Base-by-base conservation (phyloP, 2,888 invertebrate genomes). In the Linnaemya tessellans region DNA sequence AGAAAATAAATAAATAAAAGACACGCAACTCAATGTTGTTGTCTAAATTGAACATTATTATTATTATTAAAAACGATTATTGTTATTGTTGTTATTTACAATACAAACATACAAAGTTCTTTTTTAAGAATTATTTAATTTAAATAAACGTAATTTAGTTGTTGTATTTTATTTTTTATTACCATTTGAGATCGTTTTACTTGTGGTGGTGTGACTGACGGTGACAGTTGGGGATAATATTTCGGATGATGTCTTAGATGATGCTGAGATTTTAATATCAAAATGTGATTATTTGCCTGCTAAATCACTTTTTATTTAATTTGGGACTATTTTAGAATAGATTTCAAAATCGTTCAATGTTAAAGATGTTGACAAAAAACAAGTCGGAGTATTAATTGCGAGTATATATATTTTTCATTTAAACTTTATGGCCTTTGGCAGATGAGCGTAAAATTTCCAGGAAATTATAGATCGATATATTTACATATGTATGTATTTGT, bases 101-200 rank as follows among this genome's bases (percentile, higher is more conserved):
- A 46, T 77, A 30, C 30, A 65, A 65, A 43, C 10, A 65, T 18
- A 65, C 18, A 65, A n/a, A n/a, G n/a, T 46, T 65, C 13, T 30
- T 67, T 67, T 64, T 30, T 0, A 71, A 75, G 75, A 74, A 80
- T 80, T 80, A 80, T 80, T 75, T 64, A 51, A 80, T 80, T 75
- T 64, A 51, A 74, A 73, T 67, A 67, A 20, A 67, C 68, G 73
- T 74, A 51, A 43, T 58, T 67, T 46, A 25, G 41, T 22, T 54
- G 51, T 25, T 22, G 8, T 64, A 20, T 25, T 3, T 41, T 73
- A 70, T 15, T n/a, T 77, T 79, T 65, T 74, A 70, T 85, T 85
- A 85, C 85, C 85, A 85, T 85, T 85, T 85, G 85, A 85, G 70
- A 85, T 80, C 30, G 41, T 71, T 65, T 75, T 62, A 43, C 30